Evolutionary conservation across 2,888 invertebrate genomes (phyloP).

Genomic region (Polydrusus cervinus): DNA sequence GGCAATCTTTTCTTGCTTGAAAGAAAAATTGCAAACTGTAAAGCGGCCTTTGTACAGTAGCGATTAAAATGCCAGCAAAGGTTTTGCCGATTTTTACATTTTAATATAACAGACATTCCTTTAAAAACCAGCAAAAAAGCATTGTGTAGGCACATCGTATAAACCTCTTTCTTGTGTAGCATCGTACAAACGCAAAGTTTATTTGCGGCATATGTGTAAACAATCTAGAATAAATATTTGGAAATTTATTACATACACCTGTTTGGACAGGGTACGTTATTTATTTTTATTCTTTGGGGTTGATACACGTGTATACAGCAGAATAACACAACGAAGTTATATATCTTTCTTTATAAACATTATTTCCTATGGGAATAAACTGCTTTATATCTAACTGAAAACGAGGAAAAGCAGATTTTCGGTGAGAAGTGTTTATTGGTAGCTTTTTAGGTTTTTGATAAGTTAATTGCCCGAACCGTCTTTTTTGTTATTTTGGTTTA

Average conservation of each 20-base stretch:
- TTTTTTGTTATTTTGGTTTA: neutral
- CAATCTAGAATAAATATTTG: constrained; percentile 46
- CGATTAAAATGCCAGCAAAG: too few relatives aligned
- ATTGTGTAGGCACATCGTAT: neutral
- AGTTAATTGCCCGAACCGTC: constrained; percentile 13
- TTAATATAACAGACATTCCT: neutral
- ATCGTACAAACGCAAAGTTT: constrained; percentile 24
- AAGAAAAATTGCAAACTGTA: too few relatives aligned
- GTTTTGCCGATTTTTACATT: constrained; percentile 3
- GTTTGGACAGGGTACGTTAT: constrained; percentile 40
- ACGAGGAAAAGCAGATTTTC: constrained; percentile 41
- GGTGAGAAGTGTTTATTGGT: constrained; percentile 34
- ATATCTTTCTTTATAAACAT: constrained; percentile 49
- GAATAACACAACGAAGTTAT: constrained; percentile 42
- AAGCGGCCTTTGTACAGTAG: too few relatives aligned
- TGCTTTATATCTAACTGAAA: constrained; percentile 33
- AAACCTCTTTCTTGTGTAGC: constrained; percentile 17
- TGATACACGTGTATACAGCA: constrained; percentile 46
- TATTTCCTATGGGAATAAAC: constrained; percentile 48
- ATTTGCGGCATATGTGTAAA: constrained; percentile 36
- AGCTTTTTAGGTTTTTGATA: constrained; percentile 24
- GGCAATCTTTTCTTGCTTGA: too few relatives aligned
- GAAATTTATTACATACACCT: constrained; percentile 48
- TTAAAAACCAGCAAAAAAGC: constrained; percentile 14
- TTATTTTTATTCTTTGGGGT: constrained; percentile 47